phyloP scores from a whole-genome alignment of 1,140 invertebrate genomes.

The Drosophila nannoptera region DNA sequence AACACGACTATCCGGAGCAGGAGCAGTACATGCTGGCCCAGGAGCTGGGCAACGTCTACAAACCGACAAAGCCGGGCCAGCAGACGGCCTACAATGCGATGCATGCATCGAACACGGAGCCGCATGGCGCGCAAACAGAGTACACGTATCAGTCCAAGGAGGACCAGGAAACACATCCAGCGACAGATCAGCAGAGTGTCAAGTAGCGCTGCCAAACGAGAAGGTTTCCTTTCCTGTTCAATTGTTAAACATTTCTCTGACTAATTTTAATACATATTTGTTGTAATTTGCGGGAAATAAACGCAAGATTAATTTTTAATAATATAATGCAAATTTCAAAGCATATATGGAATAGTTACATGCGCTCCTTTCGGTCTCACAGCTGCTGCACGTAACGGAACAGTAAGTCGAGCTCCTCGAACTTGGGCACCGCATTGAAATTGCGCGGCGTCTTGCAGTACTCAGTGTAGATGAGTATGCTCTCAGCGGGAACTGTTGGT shows the following conservation, averaged over 20 bases:
- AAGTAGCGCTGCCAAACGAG: conserved; percentile 22
- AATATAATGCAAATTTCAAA: neutral
- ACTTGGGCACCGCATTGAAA: conserved; percentile 67
- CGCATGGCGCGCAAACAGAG: conserved; percentile 33
- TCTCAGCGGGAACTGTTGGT: conserved; percentile 82
- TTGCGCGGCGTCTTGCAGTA: conserved; percentile 79
- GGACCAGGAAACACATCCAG: conserved; percentile 23
- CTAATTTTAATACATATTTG: conserved; percentile 62
- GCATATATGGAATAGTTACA: too few species aligned
- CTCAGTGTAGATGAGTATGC: conserved; percentile 84
- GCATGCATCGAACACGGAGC: conserved; percentile 49
- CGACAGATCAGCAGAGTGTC: conserved; percentile 39
- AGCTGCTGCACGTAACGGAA: conserved; percentile 70
- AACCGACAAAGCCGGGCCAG: conserved; percentile 48
- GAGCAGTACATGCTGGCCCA: conserved; percentile 76
- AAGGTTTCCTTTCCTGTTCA: conserved; percentile 24
- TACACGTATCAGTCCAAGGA: conserved; percentile 51
- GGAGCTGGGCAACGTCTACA: conserved; percentile 68
- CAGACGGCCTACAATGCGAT: conserved; percentile 69
- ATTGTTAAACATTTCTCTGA: conserved; percentile 52
- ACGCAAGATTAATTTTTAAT: conserved; percentile 15
- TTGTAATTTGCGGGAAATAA: conserved; percentile 48
- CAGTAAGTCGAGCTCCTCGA: conserved; percentile 65
- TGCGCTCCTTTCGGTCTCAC: conserved; percentile 7
- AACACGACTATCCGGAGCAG: conserved; percentile 78